Evolutionary conservation across 2,888 invertebrate species (phyloP).

Genomic region (Chaetogeoica ovagalla): DNA sequence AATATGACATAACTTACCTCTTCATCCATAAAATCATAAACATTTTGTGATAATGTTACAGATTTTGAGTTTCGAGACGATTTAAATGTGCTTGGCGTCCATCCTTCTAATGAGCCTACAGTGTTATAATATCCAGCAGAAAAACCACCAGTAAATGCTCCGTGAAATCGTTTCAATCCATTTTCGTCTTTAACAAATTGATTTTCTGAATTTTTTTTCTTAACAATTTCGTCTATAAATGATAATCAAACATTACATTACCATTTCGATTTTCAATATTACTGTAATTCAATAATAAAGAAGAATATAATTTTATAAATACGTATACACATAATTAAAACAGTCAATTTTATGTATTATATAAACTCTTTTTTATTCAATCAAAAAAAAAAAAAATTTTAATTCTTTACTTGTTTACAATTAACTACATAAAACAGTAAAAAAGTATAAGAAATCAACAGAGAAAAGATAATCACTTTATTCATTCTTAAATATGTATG

Average conservation of each 20-base stretch:
- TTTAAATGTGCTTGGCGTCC: constrained; percentile 86
- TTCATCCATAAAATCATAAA: constrained; percentile 97
- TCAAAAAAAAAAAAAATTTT: neutral
- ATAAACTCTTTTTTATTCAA: too few relatives aligned
- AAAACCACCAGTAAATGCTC: constrained; percentile 98
- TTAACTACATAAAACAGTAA: too few relatives aligned
- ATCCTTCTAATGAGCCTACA: constrained; percentile 94
- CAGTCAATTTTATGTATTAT: neutral
- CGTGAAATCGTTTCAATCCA: constrained; percentile 91
- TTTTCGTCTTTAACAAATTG: constrained; percentile 87
- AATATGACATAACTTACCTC: constrained; percentile 65
- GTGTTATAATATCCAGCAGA: constrained; percentile 97
- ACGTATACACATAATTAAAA: neutral
- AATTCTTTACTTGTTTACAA: neutral
- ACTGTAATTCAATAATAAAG: neutral
- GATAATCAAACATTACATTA: neutral
- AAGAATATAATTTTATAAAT: neutral
- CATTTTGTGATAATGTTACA: constrained; percentile 64
- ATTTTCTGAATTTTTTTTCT: constrained; percentile 78
- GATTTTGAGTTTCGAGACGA: constrained; percentile 80
- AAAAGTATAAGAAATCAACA: too few relatives aligned
- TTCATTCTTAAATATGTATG: too few relatives aligned
- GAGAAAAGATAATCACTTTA: too few relatives aligned
- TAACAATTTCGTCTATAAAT: constrained; percentile 57
- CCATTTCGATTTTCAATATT: neutral